These are phyloP conservation scores for Xiphorhynchus elegans DNA, from an alignment of 2,113 vertebrate genomes.

Conservation along the genomic window DNA sequence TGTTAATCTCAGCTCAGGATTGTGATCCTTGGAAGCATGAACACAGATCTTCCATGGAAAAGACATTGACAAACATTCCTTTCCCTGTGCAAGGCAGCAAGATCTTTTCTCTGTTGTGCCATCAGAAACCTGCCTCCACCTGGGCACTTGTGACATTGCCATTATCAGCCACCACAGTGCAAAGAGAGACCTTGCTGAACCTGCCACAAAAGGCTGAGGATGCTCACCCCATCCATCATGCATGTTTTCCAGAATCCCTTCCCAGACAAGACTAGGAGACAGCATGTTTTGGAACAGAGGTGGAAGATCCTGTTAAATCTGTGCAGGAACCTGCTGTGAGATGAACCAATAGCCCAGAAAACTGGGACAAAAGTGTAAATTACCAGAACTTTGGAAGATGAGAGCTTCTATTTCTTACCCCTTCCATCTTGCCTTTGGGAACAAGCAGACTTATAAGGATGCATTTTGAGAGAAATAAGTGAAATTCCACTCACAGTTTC, in stretches of 20 bases:
- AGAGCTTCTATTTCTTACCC: neutral
- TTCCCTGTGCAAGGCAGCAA: neutral
- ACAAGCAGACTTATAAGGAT: neutral
- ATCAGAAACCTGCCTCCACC: neutral
- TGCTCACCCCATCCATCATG: neutral
- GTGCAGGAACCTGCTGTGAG: neutral
- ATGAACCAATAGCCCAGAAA: rapidly evolving
- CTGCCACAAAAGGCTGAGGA: neutral
- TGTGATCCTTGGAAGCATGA: neutral
- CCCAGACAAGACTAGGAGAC: neutral
- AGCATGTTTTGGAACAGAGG: neutral
- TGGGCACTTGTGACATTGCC: neutral
- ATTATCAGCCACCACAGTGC: neutral
- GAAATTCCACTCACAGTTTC: neutral
- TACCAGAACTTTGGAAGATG: neutral
- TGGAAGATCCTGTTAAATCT: neutral
- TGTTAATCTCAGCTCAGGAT: neutral
- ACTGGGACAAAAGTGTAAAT: neutral
- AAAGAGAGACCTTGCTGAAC: neutral
- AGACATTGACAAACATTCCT: neutral
- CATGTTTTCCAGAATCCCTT: neutral
- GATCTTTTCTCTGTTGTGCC: neutral
- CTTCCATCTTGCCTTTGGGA: neutral
- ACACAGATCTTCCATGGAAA: rapidly evolving
- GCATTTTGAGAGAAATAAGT: neutral